Conservation (phyloP, 2,113 vertebrate genomes). For the Nothobranchius kuhntae region DNA sequence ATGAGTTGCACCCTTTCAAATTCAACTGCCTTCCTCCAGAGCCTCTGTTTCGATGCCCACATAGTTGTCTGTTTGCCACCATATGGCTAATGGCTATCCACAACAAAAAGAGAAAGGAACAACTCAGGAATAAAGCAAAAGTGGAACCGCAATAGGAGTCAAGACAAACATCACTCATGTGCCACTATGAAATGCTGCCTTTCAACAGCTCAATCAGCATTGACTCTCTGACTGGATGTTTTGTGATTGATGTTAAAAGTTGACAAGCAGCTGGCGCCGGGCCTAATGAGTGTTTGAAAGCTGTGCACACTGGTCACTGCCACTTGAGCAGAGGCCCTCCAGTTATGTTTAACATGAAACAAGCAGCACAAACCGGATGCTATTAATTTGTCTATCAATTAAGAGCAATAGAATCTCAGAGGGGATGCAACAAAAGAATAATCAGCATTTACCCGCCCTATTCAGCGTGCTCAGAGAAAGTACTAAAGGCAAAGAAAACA, state of each 20-base stretch:
- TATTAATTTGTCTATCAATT: slow-evolving; percentile 68
- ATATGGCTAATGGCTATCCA: slow-evolving; percentile 59
- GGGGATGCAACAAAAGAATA: slow-evolving; percentile 52
- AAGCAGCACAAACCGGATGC: slow-evolving; percentile 53
- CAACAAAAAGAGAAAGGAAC: slow-evolving; percentile 35
- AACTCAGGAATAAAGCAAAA: slow-evolving; percentile 21
- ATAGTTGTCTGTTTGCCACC: slow-evolving; percentile 42
- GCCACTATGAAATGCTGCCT: slow-evolving; percentile 41
- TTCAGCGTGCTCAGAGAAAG: slow-evolving; percentile 56
- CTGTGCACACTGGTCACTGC: slow-evolving; percentile 52
- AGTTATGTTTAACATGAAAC: slow-evolving; percentile 61
- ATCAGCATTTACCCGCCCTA: slow-evolving; percentile 59
- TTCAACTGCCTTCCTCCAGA: slow-evolving; percentile 54
- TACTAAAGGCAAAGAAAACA: slow-evolving; percentile 40
- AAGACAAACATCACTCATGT: slow-evolving; percentile 43
- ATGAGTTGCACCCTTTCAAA: slow-evolving; percentile 62
- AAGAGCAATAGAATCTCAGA: slow-evolving; percentile 57
- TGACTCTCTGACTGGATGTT: slow-evolving; percentile 42
- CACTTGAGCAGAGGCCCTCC: slow-evolving; percentile 63
- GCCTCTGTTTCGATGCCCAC: slow-evolving; percentile 40
- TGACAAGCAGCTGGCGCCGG: slow-evolving; percentile 68
- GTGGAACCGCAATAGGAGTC: slow-evolving; percentile 36
- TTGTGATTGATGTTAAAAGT: slow-evolving; percentile 67
- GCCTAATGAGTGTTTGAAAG: slow-evolving; percentile 79
- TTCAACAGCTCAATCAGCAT: slow-evolving; percentile 49